A percentile compares a stretch with the other conserved stretches of the same genome.
Evolutionary conservation across 2,113 vertebrate genomes (phyloP).

Genomic region (Callipepla squamata): DNA sequence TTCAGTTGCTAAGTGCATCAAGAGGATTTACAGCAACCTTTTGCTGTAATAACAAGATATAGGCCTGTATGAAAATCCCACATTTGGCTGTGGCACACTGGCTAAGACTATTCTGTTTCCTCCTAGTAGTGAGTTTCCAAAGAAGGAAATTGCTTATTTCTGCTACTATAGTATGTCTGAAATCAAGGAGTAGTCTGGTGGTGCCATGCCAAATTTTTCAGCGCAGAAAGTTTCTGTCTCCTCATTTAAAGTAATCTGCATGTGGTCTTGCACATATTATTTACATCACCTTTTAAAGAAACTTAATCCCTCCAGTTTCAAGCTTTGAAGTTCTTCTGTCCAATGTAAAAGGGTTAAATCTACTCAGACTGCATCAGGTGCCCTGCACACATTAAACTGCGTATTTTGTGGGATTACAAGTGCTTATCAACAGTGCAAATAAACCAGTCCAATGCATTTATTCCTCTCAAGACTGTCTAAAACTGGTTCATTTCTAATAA

Average conservation of each 20-base stretch:
- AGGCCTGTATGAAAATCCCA: slow-evolving; percentile 34
- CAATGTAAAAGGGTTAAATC: slow-evolving; percentile 21
- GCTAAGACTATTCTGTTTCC: background rate
- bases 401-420: slow-evolving; percentile 48
- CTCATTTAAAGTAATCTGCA: background rate
- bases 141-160: slow-evolving; percentile 41
- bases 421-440: slow-evolving; percentile 42
- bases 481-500: slow-evolving; percentile 49
- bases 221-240: background rate
- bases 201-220: slow-evolving; percentile 25
- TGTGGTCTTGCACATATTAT: background rate
- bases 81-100: slow-evolving; percentile 29
- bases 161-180: slow-evolving; percentile 2
- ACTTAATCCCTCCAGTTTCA: background rate
- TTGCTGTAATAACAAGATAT: slow-evolving; percentile 39
- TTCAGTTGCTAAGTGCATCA: slow-evolving; percentile 37
- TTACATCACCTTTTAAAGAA: slow-evolving; percentile 24
- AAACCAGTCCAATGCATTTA: slow-evolving; percentile 47
- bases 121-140: slow-evolving; percentile 31
- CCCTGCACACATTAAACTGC: background rate
- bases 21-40: slow-evolving; percentile 50
- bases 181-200: background rate
- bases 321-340: slow-evolving; percentile 16
- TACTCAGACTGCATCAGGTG: background rate
- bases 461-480: background rate